Evolutionary conservation across 2,888 invertebrate species (phyloP).

Genomic region (Amblyjoppa fuscipennis): DNA sequence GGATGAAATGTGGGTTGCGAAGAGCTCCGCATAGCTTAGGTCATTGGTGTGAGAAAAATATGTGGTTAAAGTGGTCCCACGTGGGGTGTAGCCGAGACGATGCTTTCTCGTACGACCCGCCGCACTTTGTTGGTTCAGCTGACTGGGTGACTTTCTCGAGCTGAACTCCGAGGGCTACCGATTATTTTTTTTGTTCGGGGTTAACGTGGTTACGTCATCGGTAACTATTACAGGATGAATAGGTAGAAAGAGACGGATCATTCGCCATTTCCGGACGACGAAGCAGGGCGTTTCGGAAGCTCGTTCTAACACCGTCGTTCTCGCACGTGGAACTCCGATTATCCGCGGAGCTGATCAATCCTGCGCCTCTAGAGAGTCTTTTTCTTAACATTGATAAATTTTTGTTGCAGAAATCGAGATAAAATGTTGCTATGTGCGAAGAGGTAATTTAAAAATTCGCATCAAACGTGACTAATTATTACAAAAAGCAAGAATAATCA

Average conservation of each 20-base stretch:
- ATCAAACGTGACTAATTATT: too few species aligned
- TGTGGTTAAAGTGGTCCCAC: constrained; percentile 65
- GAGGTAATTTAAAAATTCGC: neutral
- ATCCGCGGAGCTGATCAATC: neutral
- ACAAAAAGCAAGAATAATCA: too few species aligned
- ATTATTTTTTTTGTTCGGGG: neutral
- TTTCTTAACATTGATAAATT: too few species aligned
- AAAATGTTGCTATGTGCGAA: neutral
- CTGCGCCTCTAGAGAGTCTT: too few species aligned
- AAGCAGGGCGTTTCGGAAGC: neutral
- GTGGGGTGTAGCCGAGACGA: constrained; percentile 47
- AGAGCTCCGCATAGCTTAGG: neutral
- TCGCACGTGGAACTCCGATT: neutral
- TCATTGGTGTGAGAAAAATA: constrained; percentile 47
- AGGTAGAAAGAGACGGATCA: neutral
- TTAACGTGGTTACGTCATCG: constrained; percentile 20
- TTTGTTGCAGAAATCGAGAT: neutral
- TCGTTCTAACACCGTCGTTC: constrained; percentile 2
- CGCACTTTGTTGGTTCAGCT: neutral
- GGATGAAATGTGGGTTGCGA: constrained; percentile 13
- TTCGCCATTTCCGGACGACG: neutral
- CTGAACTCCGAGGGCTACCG: too few species aligned
- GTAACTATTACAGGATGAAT: neutral
- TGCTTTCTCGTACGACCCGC: neutral
- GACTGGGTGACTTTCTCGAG: neutral